These are phyloP conservation scores for Phyllotis vaccarum DNA, from an alignment of 2,797 vertebrate species.

Conservation along the genomic window DNA sequence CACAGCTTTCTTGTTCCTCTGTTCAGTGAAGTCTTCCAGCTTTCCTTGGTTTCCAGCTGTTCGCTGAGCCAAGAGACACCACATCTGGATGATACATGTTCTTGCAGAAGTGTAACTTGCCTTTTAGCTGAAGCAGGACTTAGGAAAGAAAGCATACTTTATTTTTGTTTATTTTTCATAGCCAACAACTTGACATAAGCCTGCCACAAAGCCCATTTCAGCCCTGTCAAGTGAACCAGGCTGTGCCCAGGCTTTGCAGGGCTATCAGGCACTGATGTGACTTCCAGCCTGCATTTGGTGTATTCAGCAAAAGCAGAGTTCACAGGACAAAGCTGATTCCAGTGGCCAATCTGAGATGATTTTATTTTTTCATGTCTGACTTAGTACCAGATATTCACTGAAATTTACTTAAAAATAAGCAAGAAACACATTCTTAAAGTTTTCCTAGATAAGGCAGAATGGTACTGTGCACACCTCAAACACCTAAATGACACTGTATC, in stretches of 20 bases:
- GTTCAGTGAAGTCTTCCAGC: neutral
- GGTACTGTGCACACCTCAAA: neutral
- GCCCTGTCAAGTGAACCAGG: neutral
- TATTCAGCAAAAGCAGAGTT: neutral
- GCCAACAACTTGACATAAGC: neutral
- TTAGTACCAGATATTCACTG: neutral
- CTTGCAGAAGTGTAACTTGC: neutral
- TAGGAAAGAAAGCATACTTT: neutral
- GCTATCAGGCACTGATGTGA: neutral
- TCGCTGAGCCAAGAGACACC: neutral
- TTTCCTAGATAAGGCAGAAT: neutral
- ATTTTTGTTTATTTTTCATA: constrained; percentile 33
- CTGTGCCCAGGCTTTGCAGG: neutral
- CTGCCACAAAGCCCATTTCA: neutral
- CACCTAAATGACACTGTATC: accelerated
- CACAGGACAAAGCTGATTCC: neutral
- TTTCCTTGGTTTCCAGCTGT: neutral
- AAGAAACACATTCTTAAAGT: neutral
- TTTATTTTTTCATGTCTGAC: neutral
- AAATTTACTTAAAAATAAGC: constrained; percentile 43
- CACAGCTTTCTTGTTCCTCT: neutral
- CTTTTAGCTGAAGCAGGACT: neutral
- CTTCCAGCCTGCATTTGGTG: neutral
- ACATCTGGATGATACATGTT: neutral
- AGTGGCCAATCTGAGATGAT: neutral